Base-by-base conservation (phyloP, 2,113 vertebrate species). In the Petrocephalus zakoni region DNA sequence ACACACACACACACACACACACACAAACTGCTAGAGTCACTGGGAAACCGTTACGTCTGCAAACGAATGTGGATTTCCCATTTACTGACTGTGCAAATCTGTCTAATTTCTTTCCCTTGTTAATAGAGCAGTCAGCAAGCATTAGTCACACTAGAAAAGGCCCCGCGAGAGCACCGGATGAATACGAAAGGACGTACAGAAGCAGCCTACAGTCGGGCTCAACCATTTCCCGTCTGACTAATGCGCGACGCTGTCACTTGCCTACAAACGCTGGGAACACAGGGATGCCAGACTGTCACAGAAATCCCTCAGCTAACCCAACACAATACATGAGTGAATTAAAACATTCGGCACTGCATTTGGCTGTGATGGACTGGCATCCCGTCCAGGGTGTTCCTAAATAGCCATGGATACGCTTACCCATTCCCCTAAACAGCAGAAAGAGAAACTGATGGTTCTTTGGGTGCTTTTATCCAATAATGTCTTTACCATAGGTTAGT, bases 111-210 rank as follows among this genome's bases (percentile, higher is more conserved):
- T 78, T 68, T 42, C 72, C 72, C 72, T 78, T 42, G 34, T 42
- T 78, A 42, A 78, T 78, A 37, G 29, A 37, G 29, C 34, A 42
- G 72, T 78, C 34, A 78, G 72, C 34, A 78, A 42, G 34, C 72
- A 42, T 78, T 78, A 78, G 72, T 78, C 72, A 37, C 72, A 78
- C 72, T 37, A 78, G 15, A 78, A 78, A 78, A 78, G 72, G 72
- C 17, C 29, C 34, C 15, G 15, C 0, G 34, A 42, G 72, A 78
- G 72, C 72, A 6, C 34, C 9, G 34, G 68, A 37, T 68, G 34
- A 78, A 78, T 78, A 42, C 17, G 29, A 34, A 75, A 75, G 29
- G 29, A 37, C 25, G 10, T 0, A 75, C 29, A 29, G 64, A 75
- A 19, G 13, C 29, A 37, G 15, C 68, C 29, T 13, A 42, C 72